Base-by-base conservation (phyloP, 2,888 invertebrate genomes). In the Platycheirus rosarum region DNA sequence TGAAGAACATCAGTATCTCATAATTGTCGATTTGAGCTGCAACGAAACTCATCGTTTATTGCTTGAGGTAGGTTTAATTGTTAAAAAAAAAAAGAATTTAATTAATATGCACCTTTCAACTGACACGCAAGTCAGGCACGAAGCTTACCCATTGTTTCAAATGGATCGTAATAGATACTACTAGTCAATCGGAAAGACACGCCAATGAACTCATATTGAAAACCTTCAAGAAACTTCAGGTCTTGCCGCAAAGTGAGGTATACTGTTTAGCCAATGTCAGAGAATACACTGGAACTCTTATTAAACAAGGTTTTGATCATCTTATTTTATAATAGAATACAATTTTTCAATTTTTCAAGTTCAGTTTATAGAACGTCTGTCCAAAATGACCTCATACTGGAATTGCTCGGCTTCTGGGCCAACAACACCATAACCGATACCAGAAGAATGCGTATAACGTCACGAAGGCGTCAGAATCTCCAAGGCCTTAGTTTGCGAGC, bases 401-500 rank as follows among this genome's bases (percentile, higher is more conserved):
- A 86, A 44, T 1, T 37, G 0, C 84, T 84, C 70, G 86, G 86
- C 0, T 55, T 69, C 13, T 86, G 79, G 60, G n/a, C 1, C 2
- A 82, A 85, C 13, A 69, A 51, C 0, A 70, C 29, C 0, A 68
- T 86, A 2, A 37, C 13, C 3, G 84, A 85, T 46, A 70, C 55
- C 13, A 42, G 85, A 23, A 51, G 18, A 13, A 46, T n/a, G 13
- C 48, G 20, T 5, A 53, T 71, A 9, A 71, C 53, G 1, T 66
- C 84, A n/a, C 71, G 37, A 6, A 88, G 92, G 69, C 89, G 93
- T 85, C 87, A 89, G 16, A 88, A 93, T 88, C 89, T 93, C 29
- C 85, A 89, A 32, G 89, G 91, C 48, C 90, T 88, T 37, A 88
- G 89, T 85, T 89, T 94, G 18, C 91, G 91, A 48, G 91, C 93